Evolutionary conservation across 2,113 vertebrate genomes (phyloP).

Genomic region (Morone chrysops): DNA sequence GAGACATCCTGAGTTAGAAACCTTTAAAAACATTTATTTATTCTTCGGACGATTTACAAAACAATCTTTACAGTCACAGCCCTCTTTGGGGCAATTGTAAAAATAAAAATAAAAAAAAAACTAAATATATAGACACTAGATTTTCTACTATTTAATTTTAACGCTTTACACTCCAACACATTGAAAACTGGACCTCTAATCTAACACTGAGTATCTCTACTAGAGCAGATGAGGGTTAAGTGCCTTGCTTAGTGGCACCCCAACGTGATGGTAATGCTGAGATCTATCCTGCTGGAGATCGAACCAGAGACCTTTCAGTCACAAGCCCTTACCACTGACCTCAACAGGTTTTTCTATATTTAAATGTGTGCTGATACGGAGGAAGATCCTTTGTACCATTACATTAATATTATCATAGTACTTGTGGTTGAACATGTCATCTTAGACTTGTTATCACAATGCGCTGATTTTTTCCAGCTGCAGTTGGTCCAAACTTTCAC

Average conservation of each 20-base stretch:
- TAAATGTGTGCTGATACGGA: background rate
- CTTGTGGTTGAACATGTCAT: background rate
- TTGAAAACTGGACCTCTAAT: background rate
- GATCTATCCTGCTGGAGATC: background rate
- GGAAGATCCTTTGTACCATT: no score
- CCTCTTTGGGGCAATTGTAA: no score
- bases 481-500: background rate
- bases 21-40: background rate
- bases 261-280: background rate
- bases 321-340: background rate
- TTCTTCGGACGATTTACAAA: background rate
- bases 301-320: background rate
- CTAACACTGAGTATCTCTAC: background rate
- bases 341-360: background rate
- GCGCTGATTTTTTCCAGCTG: background rate
- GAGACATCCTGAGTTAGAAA: background rate
- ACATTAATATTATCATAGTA: background rate
- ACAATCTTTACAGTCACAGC: background rate
- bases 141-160: background rate
- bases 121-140: background rate
- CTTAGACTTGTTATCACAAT: background rate
- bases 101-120: no score
- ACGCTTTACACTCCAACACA: background rate
- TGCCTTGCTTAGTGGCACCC: background rate
- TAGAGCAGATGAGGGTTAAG: background rate